These are phyloP conservation scores for Furcifer pardalis DNA, from an alignment of 2,797 vertebrate species.

Conservation along the genomic window DNA sequence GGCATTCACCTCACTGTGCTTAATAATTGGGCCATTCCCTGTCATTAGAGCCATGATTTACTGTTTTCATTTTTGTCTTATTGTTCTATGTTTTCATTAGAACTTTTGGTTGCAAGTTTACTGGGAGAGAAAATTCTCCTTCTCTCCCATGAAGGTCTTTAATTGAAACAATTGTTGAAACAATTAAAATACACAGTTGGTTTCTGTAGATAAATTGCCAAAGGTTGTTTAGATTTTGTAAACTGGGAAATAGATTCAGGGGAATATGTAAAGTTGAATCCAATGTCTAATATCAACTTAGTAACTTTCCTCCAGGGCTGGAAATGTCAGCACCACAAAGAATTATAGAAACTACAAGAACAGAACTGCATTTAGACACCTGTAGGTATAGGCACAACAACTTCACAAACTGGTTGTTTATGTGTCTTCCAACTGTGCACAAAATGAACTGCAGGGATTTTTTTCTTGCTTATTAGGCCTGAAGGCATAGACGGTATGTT, in stretches of 20 bases:
- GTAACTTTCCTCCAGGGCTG: constrained; percentile 7
- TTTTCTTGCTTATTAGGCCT: neutral
- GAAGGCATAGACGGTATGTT: neutral
- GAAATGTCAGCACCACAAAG: constrained; percentile 45
- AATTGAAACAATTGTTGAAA: constrained; percentile 39
- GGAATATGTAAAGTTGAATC: constrained; percentile 56
- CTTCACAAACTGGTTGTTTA: neutral
- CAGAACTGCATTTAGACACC: constrained; percentile 18
- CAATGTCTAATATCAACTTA: constrained; percentile 57
- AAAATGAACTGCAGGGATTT: neutral
- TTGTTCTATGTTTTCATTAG: neutral
- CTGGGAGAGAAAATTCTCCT: neutral
- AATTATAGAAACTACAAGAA: constrained; percentile 35
- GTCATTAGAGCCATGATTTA: neutral
- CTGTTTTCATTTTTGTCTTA: neutral
- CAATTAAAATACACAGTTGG: constrained; percentile 54
- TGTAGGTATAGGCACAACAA: neutral
- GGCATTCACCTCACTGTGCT: neutral
- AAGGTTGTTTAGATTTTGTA: constrained; percentile 63
- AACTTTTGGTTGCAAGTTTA: neutral
- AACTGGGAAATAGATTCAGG: constrained; percentile 53
- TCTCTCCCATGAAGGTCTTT: neutral
- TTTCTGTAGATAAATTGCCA: constrained; percentile 62
- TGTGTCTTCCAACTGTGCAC: constrained; percentile 9
- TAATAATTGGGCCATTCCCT: neutral